Evolutionary conservation across 2,113 vertebrate genomes (phyloP), one percentile per base, ranked within the genome.

Genomic region (Neodon shergylaensis): DNA sequence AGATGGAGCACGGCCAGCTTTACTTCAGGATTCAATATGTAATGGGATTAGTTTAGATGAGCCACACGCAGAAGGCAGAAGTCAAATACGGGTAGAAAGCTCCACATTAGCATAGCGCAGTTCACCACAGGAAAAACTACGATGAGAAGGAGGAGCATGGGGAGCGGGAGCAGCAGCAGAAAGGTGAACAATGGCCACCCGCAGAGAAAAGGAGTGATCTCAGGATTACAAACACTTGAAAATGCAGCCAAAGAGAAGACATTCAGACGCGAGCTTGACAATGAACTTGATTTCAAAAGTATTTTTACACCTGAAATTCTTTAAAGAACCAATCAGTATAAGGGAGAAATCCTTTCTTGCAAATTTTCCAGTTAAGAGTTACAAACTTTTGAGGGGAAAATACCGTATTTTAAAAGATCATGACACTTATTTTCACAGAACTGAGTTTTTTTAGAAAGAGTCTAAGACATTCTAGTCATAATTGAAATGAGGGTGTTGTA

Each of bases 401-500:
- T 14, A 1, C 24, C 16, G 65, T 79, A 82, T 82, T 88, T 74
- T 88, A 95, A 95, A 94, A 94, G 42, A 82, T 74, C 58, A 17
- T 90, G 28, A 44, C 9, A 89, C 42, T 93, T 94, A 83, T 87
- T 19, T 92, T 24, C 28, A 70, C 33, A 58, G 47, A 88, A 90
- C n/a, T 70, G 19, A 58, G 28, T 94, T 86, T 63, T 84, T 17
- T 52, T 49, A 79, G 42, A 24, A 82, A 61, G 81, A 83, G 13
- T 42, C 81, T 83, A 63, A 63, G 42, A 42, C 42, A 63, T 31
- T 26, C n/a, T 24, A 63, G n/a, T 79, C 52, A 52, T 49, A 92
- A 93, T 93, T 94, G 54, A 87, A 95, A 83, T 85, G 65, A 96
- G 94, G 92, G 42, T 83, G 7, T 79, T 90, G 47, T 10, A 91